Conservation (phyloP, 2,113 vertebrate genomes). For the Hymenochirus boettgeri region DNA sequence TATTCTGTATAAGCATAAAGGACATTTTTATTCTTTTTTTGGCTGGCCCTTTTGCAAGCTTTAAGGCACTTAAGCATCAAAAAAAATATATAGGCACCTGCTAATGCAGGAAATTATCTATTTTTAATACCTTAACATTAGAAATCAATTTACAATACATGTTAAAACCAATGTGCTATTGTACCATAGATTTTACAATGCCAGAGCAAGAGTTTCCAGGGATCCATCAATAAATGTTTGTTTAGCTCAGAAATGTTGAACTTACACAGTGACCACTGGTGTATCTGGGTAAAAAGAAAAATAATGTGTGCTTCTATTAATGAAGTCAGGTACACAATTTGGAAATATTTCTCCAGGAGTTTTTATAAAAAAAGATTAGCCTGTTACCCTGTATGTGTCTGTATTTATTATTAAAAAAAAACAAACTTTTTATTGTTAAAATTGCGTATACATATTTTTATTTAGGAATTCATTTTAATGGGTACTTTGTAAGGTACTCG, state of each 20-base stretch:
- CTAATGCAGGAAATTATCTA: no score
- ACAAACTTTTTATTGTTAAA: conserved; percentile 72
- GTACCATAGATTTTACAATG: no score
- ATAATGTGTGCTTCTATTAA: not conserved
- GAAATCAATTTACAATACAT: no score
- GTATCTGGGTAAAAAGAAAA: not conserved
- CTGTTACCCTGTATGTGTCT: conserved; percentile 54
- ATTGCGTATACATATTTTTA: conserved; percentile 57
- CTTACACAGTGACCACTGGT: not conserved
- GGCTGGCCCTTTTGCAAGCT: no score
- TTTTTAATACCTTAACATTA: no score
- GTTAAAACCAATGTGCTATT: no score
- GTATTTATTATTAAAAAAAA: conserved; percentile 69
- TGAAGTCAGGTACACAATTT: conserved; percentile 3
- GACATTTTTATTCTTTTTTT: no score
- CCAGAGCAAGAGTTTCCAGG: no score
- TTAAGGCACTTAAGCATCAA: not conserved
- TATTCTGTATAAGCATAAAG: no score
- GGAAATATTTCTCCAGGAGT: not conserved
- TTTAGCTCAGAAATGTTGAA: not conserved
- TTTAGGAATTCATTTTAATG: conserved; percentile 56
- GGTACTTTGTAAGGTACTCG: conserved; percentile 62
- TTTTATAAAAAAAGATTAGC: not conserved
- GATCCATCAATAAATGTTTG: no score
- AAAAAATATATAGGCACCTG: no score